phyloP scores from a whole-genome alignment of 2,888 invertebrate genomes.

The Oligia latruncula region DNA sequence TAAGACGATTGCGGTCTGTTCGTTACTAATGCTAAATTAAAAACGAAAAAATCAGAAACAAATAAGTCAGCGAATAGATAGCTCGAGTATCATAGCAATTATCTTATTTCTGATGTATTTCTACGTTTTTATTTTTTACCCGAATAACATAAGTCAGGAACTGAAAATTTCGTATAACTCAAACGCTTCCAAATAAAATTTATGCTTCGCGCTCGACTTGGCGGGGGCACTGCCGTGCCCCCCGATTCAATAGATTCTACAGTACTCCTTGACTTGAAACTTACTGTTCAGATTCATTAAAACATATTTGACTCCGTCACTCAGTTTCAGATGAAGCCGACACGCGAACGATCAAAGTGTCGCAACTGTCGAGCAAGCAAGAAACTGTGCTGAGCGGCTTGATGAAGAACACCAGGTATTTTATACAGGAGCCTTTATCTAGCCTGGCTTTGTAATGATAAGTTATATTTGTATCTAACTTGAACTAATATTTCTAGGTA shows the following conservation, averaged over 20 bases:
- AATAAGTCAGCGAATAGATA: background rate
- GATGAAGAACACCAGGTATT: constrained; percentile 89
- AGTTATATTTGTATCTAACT: background rate
- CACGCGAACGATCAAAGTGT: constrained; percentile 82
- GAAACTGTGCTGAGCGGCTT: constrained; percentile 86
- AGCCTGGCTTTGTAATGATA: background rate
- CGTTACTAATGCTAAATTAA: background rate
- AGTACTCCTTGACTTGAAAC: background rate
- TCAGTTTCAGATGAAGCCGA: constrained; percentile 81
- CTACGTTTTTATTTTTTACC: background rate
- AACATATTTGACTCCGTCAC: background rate
- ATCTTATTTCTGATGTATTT: background rate
- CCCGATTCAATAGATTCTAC: background rate
- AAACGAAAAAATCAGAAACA: background rate
- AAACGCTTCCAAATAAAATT: background rate
- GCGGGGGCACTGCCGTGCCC: too few species aligned
- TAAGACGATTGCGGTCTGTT: background rate
- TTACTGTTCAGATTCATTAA: background rate
- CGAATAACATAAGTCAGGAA: background rate
- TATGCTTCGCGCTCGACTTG: too few species aligned
- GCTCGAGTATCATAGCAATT: background rate
- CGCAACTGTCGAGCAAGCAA: constrained; percentile 82
- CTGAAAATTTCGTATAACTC: background rate
- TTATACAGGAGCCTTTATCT: background rate
- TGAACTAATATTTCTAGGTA: constrained; percentile 90